phyloP scores from a whole-genome alignment of 2,888 invertebrate species.

The Coecobrya sp. region DNA sequence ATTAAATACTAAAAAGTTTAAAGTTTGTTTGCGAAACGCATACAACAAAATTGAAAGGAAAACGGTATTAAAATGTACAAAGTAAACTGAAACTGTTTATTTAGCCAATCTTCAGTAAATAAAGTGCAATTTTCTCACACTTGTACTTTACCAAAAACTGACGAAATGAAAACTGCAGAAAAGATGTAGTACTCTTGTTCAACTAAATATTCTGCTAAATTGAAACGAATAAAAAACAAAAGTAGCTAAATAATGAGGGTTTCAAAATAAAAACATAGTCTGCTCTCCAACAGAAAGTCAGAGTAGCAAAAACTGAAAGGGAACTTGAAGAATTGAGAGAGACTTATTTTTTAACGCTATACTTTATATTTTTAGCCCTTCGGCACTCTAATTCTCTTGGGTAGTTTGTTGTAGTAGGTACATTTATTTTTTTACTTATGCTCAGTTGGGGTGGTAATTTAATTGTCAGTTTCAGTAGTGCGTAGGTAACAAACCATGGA shows the following conservation, averaged over 20 bases:
- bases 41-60: neutral
- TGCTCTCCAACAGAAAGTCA: neutral
- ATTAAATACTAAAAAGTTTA: neutral
- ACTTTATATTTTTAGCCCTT: neutral
- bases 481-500: constrained; percentile 43
- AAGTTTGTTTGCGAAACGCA: neutral
- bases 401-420: neutral
- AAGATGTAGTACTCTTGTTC: neutral
- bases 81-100: neutral
- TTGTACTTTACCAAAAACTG: neutral
- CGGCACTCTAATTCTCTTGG: neutral
- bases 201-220: neutral
- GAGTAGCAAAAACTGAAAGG: neutral
- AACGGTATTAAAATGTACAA: neutral
- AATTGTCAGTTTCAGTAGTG: constrained; percentile 24
- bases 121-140: constrained; percentile 14
- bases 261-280: neutral
- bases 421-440: neutral
- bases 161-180: neutral
- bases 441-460: neutral
- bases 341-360: neutral
- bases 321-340: neutral
- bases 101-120: constrained; percentile 4
- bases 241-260: neutral
- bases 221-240: constrained; percentile 19